Base-by-base conservation (phyloP, 1,140 invertebrate genomes). In the Drosophila repletoides region DNA sequence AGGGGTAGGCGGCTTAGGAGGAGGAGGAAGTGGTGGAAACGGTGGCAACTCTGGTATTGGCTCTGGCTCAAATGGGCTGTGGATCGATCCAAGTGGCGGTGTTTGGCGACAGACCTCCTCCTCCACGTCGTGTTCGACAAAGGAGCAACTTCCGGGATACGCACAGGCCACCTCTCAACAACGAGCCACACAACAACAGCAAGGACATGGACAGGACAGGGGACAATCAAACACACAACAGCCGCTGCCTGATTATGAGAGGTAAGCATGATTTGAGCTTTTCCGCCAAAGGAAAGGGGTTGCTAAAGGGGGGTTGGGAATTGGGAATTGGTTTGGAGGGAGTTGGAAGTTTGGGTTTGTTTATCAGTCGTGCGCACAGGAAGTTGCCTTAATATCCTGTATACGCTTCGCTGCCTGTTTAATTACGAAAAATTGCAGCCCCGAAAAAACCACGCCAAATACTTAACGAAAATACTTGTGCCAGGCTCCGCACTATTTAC, bases 71-170 rank as follows among this genome's bases (percentile, higher is more conserved):
- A 76, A 64, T 63, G 89, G 89, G 6, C 73, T 90, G 12, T 90
- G 89, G 89, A 90, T 90, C 77, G 89, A 90, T 89, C 89, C 89
- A 22, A 89, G 75, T 55, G 89, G 89, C 43, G 89, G 89, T 22
- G 58, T 67, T 67, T 67, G 64, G 64, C 64, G 64, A 53, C 64
- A 67, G 56, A 53, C 59, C 17, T 68, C 76, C 15, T 19, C 43
- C 31, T 66, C 79, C n/a, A 45, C 60, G 34, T 55, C 60, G 28
- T 73, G 77, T 67, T 55, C 81, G 56, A 83, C 88, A 88, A 90
- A 90, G 84, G 88, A 90, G 69, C 76, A 80, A 76, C 84, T 90
- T 76, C 87, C 88, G 70, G 89, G 89, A 77, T 90, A 90, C 74
- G 83, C 89, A 75, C 89, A 89, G 67, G 80, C 88, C 56, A 84